Evolutionary conservation across 1,140 invertebrate genomes (phyloP).

Genomic region (Colletes gigas): DNA sequence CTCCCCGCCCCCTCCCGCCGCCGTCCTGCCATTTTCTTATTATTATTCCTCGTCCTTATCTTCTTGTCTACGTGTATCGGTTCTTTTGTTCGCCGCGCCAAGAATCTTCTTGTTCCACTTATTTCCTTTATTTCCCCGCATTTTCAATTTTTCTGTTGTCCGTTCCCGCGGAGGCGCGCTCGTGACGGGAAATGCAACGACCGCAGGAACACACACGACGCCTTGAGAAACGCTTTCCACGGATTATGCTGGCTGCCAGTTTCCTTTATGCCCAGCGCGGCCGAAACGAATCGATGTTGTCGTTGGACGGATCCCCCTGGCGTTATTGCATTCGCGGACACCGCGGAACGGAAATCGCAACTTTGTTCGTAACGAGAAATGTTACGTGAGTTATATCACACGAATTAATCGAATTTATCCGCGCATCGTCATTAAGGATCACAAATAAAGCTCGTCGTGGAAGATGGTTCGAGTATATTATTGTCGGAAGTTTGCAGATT

Average conservation of each 20-base stretch:
- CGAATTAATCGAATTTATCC: no score
- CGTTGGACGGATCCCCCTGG: no score
- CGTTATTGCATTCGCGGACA: no score
- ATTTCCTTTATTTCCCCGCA: constrained; percentile 9
- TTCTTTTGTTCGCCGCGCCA: constrained; percentile 1
- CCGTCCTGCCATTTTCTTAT: background rate
- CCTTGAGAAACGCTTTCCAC: background rate
- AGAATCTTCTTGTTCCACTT: constrained; percentile 19
- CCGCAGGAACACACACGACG: constrained; percentile 22
- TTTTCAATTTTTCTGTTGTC: constrained; percentile 31
- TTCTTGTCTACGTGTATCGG: background rate
- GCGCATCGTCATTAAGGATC: no score
- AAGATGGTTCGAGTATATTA: no score
- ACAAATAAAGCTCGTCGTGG: no score
- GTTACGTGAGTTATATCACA: no score
- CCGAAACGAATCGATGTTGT: background rate
- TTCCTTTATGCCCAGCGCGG: background rate
- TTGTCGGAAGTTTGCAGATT: no score
- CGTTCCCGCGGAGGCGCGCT: background rate
- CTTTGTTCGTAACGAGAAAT: no score
- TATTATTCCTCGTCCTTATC: constrained; percentile 13
- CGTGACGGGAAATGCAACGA: constrained; percentile 32
- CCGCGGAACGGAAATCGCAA: no score
- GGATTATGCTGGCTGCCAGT: background rate
- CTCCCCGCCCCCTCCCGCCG: no score